A percentile compares a stretch with the other conserved stretches of the same genome.
Evolutionary conservation across 2,888 invertebrate species (phyloP).

Genomic region (Cerastis rubricosa): DNA sequence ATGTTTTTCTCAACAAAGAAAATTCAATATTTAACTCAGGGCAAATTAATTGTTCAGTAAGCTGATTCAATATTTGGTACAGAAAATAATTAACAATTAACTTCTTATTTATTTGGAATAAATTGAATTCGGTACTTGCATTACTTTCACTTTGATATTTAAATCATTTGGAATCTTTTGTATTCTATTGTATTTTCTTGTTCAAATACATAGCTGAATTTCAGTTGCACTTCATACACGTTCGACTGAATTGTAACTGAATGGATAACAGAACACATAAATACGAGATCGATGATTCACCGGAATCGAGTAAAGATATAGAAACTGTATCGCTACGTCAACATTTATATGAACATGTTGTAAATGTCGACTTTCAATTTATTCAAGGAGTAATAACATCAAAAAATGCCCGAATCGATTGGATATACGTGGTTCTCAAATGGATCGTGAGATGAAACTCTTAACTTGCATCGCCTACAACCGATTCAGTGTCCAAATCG

Average conservation of each 20-base stretch:
- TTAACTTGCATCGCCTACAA: slow-evolving; percentile 51
- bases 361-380: not conserved
- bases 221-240: not conserved
- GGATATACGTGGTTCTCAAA: slow-evolving; percentile 63
- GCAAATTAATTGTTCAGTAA: not conserved
- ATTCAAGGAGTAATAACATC: not conserved
- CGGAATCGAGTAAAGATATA: not conserved
- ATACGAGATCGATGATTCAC: not conserved
- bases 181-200: not conserved
- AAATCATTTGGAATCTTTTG: slow-evolving; percentile 7
- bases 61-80: not conserved
- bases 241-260: not conserved
- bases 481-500: slow-evolving; percentile 61
- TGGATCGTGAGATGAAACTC: slow-evolving; percentile 60
- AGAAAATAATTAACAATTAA: not conserved
- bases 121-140: not conserved
- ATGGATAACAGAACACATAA: not conserved
- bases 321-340: not conserved
- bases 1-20: not conserved
- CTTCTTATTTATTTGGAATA: not conserved
- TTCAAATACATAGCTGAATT: not conserved
- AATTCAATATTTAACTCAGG: not conserved
- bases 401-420: slow-evolving; percentile 73
- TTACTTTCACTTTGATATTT: not conserved
- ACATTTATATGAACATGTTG: not conserved